Base-by-base conservation (phyloP, 2,797 vertebrate genomes). In the Manis pentadactyla region DNA sequence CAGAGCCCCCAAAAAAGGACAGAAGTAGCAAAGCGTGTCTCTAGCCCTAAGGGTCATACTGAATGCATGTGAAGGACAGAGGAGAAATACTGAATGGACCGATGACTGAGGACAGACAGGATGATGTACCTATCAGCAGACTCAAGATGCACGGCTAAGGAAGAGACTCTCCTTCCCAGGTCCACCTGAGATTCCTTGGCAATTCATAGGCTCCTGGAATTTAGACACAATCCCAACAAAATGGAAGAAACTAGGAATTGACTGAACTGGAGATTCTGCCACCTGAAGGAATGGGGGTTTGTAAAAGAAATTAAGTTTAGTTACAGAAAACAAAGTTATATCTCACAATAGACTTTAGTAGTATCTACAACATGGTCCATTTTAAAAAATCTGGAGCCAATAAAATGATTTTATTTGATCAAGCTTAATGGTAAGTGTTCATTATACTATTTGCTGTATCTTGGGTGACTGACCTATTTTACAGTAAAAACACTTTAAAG, bases 271-370 rank as follows among this genome's bases (percentile, higher is more conserved):
- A 79, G 18, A 1, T 85, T 95, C 73, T 77, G 46, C 34, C 12
- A 46, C 53, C 19, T 84, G n/a, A 77, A 90, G 31, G 10, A 82
- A 95, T 34, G 27, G 46, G 25, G 17, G 1, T 55, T 92, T 63
- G 4, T 15, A 66, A 90, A 90, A 84, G 14, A 96, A 92, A 85
- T 82, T 63, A 77, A 92, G 25, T 29, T 90, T 34, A 61, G 27
- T 64, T 55, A 73, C 11, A 82, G 10, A 68, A 82, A 95, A 93
- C 29, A 78, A 42, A 77, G 21, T 87, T 77, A 34, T 7, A 59
- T 23, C 51, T 59, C 17, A 81, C 19, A 63, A 18, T 8, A 17
- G 39, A 93, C 14, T 74, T 87, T 19, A 34, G 71, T 31, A 27
- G 3, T 92, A 53, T 77, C 37, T 51, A 34, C n/a, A 49, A 63